phyloP scores from a whole-genome alignment of 2,797 vertebrate genomes.

The Melanotaenia maccullochi region DNA sequence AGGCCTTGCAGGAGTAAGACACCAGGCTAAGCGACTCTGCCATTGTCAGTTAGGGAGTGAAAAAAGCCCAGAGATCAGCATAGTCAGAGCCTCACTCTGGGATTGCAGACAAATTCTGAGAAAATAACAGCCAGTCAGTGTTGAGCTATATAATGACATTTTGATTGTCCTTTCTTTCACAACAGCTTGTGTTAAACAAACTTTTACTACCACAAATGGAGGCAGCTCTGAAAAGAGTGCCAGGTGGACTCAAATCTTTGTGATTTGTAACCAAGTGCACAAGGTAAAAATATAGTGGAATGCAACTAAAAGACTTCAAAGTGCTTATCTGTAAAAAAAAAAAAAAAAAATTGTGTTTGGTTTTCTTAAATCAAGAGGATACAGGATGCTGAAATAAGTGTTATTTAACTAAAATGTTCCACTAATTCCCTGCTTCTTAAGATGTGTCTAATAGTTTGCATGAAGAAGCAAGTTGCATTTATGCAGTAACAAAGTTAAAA shows the following conservation, averaged over 20 bases:
- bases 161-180: conserved; percentile 22
- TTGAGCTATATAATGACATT: conserved; percentile 28
- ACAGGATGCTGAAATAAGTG: background rate
- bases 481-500: conserved; percentile 49
- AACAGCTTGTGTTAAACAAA: conserved; percentile 13
- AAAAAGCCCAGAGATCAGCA: conserved; percentile 11
- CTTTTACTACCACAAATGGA: background rate
- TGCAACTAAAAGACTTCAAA: conserved; percentile 16
- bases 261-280: conserved; percentile 6
- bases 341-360: background rate
- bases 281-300: conserved; percentile 18
- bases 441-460: conserved; percentile 27
- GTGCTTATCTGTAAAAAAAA: background rate
- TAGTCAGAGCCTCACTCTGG: conserved; percentile 21
- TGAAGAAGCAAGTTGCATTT: conserved; percentile 40
- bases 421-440: conserved; percentile 16
- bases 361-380: conserved; percentile 12
- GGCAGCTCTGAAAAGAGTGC: conserved; percentile 1
- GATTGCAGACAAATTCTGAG: conserved; percentile 29
- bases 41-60: conserved; percentile 17
- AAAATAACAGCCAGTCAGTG: conserved; percentile 33
- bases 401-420: conserved; percentile 23
- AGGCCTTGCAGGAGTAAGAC: conserved; percentile 24
- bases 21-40: conserved; percentile 45
- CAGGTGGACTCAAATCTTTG: conserved; percentile 11